Evolutionary conservation across 1,140 invertebrate genomes (phyloP), one percentile per base, ranked within the genome.

Genomic region (Pygmarrhopalites habei): DNA sequence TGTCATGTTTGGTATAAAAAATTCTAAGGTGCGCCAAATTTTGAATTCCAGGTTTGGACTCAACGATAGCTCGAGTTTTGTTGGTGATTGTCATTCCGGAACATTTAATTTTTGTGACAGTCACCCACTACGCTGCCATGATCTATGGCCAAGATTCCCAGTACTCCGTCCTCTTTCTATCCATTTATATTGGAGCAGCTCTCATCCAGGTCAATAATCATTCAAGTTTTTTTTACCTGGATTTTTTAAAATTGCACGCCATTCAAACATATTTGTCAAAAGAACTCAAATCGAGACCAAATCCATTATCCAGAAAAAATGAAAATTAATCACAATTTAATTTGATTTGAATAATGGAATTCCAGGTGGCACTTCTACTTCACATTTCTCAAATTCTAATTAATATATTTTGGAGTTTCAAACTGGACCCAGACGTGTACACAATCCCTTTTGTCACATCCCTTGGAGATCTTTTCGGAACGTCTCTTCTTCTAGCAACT

Each of bases 361-460:
- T 35, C 3, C 30, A 91, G 85, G 83, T 92, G 2, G 83, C 87
- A 78, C 73, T 90, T 41, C 77, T 91, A 23, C 75, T 92, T 10
- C 90, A 93, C 75, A 79, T 90, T 49, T 87, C 90, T 1, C 88
- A 92, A 72, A 82, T 92, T 63, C 85, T 95, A 72, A 86, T 94
- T 26, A 86, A 90, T 73, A 84, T 84, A 56, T 92, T 96, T 85
- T 98, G 94, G 95, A 82, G 83, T 67, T 79, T 78, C 70, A 87
- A 87, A 72, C 88, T 93, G 67, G 93, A 98, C 78, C 94, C 94
- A 1, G 95, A 98, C 75, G 97, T 95, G 76, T 90, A 89, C 19
- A 89, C 92, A 21, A 97, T 98, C 66, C 94, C 94, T 1, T 95
- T 95, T 77, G 80, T 97, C 46, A 97, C 94, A 1, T 90, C 94